Base-by-base conservation (phyloP, 2,113 vertebrate genomes). In the Dendropsophus ebraccatus region DNA sequence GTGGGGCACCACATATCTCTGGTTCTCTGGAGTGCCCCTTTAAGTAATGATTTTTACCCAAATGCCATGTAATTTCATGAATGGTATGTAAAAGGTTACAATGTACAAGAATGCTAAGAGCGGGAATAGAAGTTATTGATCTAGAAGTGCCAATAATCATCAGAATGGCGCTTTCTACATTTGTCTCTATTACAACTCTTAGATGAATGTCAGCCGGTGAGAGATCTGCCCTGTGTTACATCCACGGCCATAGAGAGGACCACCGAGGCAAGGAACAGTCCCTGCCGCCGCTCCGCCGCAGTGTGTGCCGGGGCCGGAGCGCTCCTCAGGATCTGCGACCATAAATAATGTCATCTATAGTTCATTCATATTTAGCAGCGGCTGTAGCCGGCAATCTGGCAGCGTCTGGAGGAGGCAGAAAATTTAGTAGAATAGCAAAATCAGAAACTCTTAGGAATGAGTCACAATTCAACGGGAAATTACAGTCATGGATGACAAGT, bases 341-440 rank as follows among this genome's bases (percentile, higher is more conserved):
- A 69, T 79, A 86, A 73, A 81, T 81, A 72, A 81, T 47, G 76
- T 81, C n/a, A 86, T 73, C 23, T 81, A 73, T 28, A n/a, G 41
- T 80, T 79, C 35, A 86, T 86, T 72, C 69, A 86, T 86, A 80
- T 72, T 54, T 80, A 58, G 56, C 56, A 84, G 73, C n/a, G 37
- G 16, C 32, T 47, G 84, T 80, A 81, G 72, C 54, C 28, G 49
- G 76, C 76, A 86, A 86, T 30, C 50, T 73, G 76, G 62, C 37
- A 81, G 21, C 60, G 69, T 86, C 45, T 86, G 84, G 75, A 60
- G 65, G 49, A 81, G 84, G 65, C 28, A 30, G 62, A 73, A 30
- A 30, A 77, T 58, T 72, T 14, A n/a, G 76, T 49, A 86, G 50
- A 50, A 73, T 23, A 86, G 76, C 35, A 69, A 69, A 80, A 86